Percentiles rank a stretch among this genome's conserved stretches.
Conservation (phyloP, 1,140 invertebrate species). For the Calliphora vicina region DNA sequence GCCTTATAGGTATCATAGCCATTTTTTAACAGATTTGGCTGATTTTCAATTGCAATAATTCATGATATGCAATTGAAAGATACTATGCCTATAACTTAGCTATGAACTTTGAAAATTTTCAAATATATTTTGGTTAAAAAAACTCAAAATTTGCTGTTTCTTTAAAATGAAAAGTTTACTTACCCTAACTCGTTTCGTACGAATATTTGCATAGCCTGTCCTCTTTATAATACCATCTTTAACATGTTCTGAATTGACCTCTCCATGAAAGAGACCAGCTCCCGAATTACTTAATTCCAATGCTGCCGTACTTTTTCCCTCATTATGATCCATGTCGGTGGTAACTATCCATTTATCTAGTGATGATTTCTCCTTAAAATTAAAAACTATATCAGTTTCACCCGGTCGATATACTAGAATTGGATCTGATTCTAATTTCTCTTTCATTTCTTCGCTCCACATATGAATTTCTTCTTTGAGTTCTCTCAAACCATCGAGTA, state of each 20-base stretch:
- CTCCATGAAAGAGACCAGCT: constrained; percentile 80
- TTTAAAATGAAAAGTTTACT: constrained; percentile 49
- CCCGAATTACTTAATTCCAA: constrained; percentile 72
- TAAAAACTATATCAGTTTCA: constrained; percentile 75
- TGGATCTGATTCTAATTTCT: constrained; percentile 70
- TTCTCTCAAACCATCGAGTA: constrained; percentile 70
- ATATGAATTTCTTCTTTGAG: constrained; percentile 73
- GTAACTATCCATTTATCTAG: constrained; percentile 79
- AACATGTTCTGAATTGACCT: constrained; percentile 73
- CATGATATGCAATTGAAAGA: too few species aligned
- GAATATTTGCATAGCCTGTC: constrained; percentile 82
- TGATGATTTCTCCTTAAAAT: constrained; percentile 71
- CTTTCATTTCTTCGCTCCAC: constrained; percentile 74
- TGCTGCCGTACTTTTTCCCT: constrained; percentile 78
- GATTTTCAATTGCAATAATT: too few species aligned
- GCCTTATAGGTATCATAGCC: too few species aligned
- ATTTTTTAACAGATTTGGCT: too few species aligned
- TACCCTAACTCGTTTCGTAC: constrained; percentile 71
- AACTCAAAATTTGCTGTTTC: too few species aligned
- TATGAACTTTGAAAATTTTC: too few species aligned
- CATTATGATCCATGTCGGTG: constrained; percentile 79
- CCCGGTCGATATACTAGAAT: constrained; percentile 67
- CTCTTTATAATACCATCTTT: constrained; percentile 80
- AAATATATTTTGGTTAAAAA: too few species aligned
- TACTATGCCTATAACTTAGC: too few species aligned